These are phyloP conservation scores for Calephelis virginiensis DNA, from an alignment of 1,140 invertebrate genomes.

Conservation along the genomic window DNA sequence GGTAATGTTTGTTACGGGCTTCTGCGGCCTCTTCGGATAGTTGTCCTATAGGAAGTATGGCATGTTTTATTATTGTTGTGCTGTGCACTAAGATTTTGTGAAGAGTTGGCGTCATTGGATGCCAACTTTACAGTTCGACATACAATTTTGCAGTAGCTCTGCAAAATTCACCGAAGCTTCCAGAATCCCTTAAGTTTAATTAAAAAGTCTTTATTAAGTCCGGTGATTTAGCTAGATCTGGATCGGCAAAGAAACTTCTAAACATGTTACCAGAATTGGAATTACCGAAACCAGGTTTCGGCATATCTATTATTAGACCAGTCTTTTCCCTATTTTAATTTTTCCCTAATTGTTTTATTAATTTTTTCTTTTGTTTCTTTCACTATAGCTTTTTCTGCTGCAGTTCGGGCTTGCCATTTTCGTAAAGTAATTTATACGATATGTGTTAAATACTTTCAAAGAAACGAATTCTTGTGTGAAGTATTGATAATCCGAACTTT, in stretches of 20 bases:
- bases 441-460: background rate
- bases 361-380: no score
- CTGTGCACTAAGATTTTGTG: slow-evolving; percentile 57
- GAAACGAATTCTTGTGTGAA: no score
- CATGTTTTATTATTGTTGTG: slow-evolving; percentile 35
- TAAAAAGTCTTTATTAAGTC: slow-evolving; percentile 45
- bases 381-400: no score
- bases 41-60: no score
- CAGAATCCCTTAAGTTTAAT: slow-evolving; percentile 30
- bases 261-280: slow-evolving; percentile 62
- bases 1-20: no score
- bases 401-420: background rate
- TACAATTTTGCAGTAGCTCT: slow-evolving; percentile 34
- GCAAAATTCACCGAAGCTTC: slow-evolving; percentile 33
- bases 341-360: background rate
- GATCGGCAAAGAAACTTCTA: slow-evolving; percentile 49
- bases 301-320: slow-evolving; percentile 1
- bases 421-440: background rate
- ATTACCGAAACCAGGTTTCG: slow-evolving; percentile 42
- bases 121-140: no score
- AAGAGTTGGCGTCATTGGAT: slow-evolving; percentile 53
- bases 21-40: no score
- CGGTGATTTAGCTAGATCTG: slow-evolving; percentile 42
- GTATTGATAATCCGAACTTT: background rate
- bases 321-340: slow-evolving; percentile 3